Evolutionary conservation across 2,113 vertebrate species (phyloP).

Genomic region (Cervus canadensis): DNA sequence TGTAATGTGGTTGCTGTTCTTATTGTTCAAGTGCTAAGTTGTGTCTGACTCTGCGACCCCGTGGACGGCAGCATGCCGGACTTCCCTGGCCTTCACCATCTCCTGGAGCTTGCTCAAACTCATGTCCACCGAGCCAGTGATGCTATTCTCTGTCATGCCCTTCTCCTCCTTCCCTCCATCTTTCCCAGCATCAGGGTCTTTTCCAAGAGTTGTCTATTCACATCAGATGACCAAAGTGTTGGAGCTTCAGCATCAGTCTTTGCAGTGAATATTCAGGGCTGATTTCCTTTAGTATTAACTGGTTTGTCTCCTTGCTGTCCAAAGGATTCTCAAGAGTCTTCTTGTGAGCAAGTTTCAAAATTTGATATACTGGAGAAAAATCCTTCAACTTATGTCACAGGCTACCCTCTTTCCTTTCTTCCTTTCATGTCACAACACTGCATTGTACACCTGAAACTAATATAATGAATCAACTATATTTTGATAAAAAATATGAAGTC

Average conservation of each 20-base stretch:
- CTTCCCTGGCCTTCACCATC: not conserved
- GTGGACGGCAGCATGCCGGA: not conserved
- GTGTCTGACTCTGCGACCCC: not conserved
- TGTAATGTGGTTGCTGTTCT: not conserved
- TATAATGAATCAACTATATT: not conserved
- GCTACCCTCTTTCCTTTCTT: not conserved
- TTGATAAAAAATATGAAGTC: not conserved
- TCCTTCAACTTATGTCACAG: not conserved
- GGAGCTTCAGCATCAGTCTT: not conserved
- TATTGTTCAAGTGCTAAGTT: not conserved
- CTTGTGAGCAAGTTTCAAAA: not conserved
- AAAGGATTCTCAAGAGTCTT: not conserved
- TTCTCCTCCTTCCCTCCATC: not conserved
- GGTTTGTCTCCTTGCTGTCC: not conserved
- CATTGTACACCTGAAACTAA: not conserved
- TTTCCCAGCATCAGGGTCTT: not conserved
- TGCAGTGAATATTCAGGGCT: not conserved
- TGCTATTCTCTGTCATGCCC: not conserved
- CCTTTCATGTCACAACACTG: not conserved
- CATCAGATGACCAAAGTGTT: not conserved
- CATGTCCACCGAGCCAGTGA: not conserved
- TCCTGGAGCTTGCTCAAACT: accelerated
- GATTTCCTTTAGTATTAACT: not conserved
- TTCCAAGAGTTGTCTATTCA: not conserved
- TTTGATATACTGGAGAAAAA: not conserved